Conservation (phyloP, 2,113 vertebrate genomes). For the Aegotheles bennettii region DNA sequence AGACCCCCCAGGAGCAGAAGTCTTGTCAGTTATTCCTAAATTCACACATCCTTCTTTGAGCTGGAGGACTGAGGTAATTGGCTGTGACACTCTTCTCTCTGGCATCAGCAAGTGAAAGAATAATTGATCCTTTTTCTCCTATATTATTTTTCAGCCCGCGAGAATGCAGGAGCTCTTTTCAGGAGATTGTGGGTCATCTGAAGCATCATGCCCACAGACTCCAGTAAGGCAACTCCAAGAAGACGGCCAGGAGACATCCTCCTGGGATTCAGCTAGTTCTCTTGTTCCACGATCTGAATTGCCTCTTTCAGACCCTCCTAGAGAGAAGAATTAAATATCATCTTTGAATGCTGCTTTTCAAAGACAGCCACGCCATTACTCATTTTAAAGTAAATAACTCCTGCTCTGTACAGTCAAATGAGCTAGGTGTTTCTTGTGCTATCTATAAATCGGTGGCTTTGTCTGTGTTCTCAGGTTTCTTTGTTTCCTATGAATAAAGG, state of each 20-base stretch:
- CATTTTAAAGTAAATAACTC: conserved; percentile 11
- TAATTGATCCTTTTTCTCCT: not conserved
- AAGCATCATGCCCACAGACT: not conserved
- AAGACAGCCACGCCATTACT: not conserved
- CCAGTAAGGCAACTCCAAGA: not conserved
- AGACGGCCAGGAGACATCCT: not conserved
- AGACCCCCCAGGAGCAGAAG: not conserved
- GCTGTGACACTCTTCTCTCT: not conserved
- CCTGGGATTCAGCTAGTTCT: not conserved
- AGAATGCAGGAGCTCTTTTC: not conserved
- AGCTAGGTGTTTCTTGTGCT: not conserved
- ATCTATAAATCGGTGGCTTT: not conserved
- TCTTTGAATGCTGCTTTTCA: not conserved
- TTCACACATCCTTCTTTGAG: not conserved
- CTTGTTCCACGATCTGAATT: not conserved
- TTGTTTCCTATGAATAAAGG: not conserved
- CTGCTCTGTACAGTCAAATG: not conserved
- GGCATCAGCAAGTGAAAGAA: not conserved
- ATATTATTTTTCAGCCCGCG: not conserved
- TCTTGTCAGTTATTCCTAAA: not conserved
- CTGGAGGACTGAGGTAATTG: not conserved
- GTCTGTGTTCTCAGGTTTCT: not conserved
- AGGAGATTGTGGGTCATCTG: not conserved
- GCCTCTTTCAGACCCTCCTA: not conserved
- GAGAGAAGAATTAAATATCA: conserved; percentile 7